Evolutionary conservation across 2,797 vertebrate species (phyloP).

Genomic region (Rhinella marina): DNA sequence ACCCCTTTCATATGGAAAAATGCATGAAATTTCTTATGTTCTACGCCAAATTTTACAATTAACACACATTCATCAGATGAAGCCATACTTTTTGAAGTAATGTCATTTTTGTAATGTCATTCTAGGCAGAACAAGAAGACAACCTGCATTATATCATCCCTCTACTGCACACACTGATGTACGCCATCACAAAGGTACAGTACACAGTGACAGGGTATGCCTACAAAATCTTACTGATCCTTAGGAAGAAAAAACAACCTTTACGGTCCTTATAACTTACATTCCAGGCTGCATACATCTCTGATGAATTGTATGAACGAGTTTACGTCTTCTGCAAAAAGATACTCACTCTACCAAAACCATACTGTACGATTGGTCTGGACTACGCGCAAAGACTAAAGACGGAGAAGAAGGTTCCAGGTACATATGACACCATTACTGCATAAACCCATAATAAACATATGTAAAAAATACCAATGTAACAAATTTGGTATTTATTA

Average conservation of each 20-base stretch:
- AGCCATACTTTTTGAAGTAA: neutral
- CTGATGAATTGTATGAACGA: slow-evolving; percentile 85
- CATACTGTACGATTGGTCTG: slow-evolving; percentile 87
- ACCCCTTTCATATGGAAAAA: no score
- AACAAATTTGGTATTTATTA: no score
- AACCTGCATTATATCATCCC: slow-evolving; percentile 84
- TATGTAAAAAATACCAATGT: no score
- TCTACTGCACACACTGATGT: slow-evolving; percentile 92
- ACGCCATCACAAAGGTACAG: slow-evolving; percentile 85
- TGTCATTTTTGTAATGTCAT: slow-evolving; percentile 50
- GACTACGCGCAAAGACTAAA: slow-evolving; percentile 84
- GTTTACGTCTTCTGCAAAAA: slow-evolving; percentile 86
- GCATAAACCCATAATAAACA: no score
- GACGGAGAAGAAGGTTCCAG: slow-evolving; percentile 80
- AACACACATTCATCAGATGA: no score
- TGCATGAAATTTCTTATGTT: no score
- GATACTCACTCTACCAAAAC: slow-evolving; percentile 86
- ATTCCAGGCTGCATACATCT: slow-evolving; percentile 82
- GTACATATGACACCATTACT: slow-evolving; percentile 66
- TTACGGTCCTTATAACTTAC: neutral
- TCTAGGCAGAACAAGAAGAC: slow-evolving; percentile 84
- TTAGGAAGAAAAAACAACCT: neutral
- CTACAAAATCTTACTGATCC: no score
- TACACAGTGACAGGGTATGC: neutral
- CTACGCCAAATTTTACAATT: no score